Conservation (phyloP, 2,888 invertebrate genomes). For the Trypoxylon attenuatum region DNA sequence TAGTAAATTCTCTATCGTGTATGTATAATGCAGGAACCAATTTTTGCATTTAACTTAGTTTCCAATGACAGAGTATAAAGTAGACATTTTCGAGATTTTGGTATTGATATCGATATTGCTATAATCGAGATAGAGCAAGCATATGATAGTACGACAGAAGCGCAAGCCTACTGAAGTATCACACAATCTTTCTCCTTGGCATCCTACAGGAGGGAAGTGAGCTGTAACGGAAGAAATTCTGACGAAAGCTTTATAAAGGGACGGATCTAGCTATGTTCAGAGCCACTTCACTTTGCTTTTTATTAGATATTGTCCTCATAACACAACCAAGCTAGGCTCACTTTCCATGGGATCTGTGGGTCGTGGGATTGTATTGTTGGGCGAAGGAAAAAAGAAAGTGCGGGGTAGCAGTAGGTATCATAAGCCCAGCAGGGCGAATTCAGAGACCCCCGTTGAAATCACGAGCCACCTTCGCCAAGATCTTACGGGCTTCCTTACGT, state of each 20-base stretch:
- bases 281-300: conserved; percentile 56
- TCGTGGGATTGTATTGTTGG: conserved; percentile 45
- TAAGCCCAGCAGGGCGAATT: conserved; percentile 26
- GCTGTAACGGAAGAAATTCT: conserved; percentile 30
- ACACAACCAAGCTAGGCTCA: conserved; percentile 49
- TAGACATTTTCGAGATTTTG: too few species aligned
- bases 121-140: too few species aligned
- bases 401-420: neutral
- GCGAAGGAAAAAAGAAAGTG: neutral
- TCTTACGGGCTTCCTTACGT: conserved; percentile 29
- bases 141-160: too few species aligned
- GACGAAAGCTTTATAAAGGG: conserved; percentile 43
- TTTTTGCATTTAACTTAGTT: too few species aligned
- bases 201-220: conserved; percentile 6
- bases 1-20: too few species aligned
- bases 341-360: conserved; percentile 41
- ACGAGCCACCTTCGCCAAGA: conserved; percentile 30
- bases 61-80: too few species aligned
- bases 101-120: too few species aligned
- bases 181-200: conserved; percentile 26
- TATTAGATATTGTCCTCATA: conserved; percentile 67
- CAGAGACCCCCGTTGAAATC: conserved; percentile 39
- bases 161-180: too few species aligned
- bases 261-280: conserved; percentile 30
- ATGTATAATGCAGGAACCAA: too few species aligned